phyloP scores from a whole-genome alignment of 2,797 vertebrate species.

The Dermochelys coriacea region DNA sequence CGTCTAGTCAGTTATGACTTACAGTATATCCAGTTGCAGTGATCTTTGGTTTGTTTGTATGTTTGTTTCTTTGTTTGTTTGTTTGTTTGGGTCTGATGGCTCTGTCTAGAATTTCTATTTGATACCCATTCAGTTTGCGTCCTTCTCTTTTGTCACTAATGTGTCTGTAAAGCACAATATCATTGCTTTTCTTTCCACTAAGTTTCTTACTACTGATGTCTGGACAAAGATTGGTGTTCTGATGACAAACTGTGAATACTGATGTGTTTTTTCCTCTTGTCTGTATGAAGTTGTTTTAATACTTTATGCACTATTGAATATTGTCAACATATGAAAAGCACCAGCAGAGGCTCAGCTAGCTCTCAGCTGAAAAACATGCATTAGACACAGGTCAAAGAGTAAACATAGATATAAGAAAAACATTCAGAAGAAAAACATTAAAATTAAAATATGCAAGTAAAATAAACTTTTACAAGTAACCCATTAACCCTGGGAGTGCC shows the following conservation, averaged over 20 bases:
- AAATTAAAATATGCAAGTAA: slow-evolving; percentile 39
- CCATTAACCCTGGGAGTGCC: not conserved
- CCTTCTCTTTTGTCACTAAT: slow-evolving; percentile 56
- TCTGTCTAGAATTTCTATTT: slow-evolving; percentile 53
- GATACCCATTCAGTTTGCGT: slow-evolving; percentile 42
- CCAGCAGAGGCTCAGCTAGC: slow-evolving; percentile 37
- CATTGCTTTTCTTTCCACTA: slow-evolving; percentile 15
- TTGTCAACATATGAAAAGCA: slow-evolving; percentile 41
- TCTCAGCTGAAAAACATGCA: slow-evolving; percentile 50
- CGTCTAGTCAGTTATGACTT: slow-evolving; percentile 30
- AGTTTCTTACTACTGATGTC: not conserved
- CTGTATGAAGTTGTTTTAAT: slow-evolving; percentile 19
- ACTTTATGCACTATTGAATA: slow-evolving; percentile 24
- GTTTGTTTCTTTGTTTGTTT: slow-evolving; percentile 47
- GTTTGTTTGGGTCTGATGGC: slow-evolving; percentile 17
- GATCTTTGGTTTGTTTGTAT: slow-evolving; percentile 50
- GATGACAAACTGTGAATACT: slow-evolving; percentile 20
- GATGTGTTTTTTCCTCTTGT: not conserved
- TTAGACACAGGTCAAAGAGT: slow-evolving; percentile 66
- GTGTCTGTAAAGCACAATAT: slow-evolving; percentile 6
- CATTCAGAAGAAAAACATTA: slow-evolving; percentile 22
- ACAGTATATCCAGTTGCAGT: slow-evolving; percentile 3
- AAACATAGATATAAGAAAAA: slow-evolving; percentile 52
- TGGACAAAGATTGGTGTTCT: not conserved
- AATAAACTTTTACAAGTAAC: slow-evolving; percentile 3